phyloP scores from a whole-genome alignment of 2,888 invertebrate genomes.

The Drosophila emarginata region DNA sequence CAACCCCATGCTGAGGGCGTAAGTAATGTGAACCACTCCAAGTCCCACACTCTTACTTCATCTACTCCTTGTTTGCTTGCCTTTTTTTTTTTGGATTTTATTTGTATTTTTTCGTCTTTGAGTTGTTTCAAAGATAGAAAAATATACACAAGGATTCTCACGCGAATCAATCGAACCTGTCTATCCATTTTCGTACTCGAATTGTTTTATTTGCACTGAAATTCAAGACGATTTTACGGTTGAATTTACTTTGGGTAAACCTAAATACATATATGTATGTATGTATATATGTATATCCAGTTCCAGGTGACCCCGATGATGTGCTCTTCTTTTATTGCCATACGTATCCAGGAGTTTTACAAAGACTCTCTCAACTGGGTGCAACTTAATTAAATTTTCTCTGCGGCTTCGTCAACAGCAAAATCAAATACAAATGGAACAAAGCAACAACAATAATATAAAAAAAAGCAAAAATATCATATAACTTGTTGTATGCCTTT shows the following conservation, averaged over 20 bases:
- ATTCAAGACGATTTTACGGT: conserved; percentile 68
- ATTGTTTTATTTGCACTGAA: conserved; percentile 65
- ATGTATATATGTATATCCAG: conserved; percentile 12
- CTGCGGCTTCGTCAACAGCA: conserved; percentile 73
- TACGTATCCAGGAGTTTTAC: conserved; percentile 34
- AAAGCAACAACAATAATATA: conserved; percentile 14
- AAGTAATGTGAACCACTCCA: conserved; percentile 55
- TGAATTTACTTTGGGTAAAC: conserved; percentile 32
- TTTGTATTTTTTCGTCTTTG: background rate
- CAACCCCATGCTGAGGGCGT: conserved; percentile 63
- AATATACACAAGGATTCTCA: conserved; percentile 65
- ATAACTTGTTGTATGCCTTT: conserved; percentile 70
- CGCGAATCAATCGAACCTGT: conserved; percentile 68
- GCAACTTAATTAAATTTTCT: conserved; percentile 79
- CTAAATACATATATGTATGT: no score
- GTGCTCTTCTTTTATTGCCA: background rate
- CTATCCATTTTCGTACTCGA: conserved; percentile 42
- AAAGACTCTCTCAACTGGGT: conserved; percentile 43
- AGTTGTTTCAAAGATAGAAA: conserved; percentile 54
- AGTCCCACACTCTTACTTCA: conserved; percentile 9
- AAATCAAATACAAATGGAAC: conserved; percentile 36
- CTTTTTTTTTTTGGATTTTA: conserved; percentile 25
- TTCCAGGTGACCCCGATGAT: conserved; percentile 25
- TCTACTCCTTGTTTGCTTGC: conserved; percentile 36
- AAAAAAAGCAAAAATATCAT: conserved; percentile 74